A percentile compares a stretch with the other conserved stretches of the same genome.
phyloP scores from a whole-genome alignment of 1,140 invertebrate species.

The Hyles euphorbiae region DNA sequence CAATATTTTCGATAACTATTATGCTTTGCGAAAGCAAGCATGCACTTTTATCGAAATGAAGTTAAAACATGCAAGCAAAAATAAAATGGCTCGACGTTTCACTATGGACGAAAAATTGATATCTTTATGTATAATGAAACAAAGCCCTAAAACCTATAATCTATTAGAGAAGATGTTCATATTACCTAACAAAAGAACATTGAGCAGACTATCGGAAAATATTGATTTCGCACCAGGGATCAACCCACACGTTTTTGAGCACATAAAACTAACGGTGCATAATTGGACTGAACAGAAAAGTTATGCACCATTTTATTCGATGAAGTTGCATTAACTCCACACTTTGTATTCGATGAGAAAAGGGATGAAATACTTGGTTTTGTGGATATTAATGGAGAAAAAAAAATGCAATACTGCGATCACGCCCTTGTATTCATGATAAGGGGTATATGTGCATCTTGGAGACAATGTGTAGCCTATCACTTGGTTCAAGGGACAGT shows the following conservation, averaged over 20 bases:
- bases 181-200: slow-evolving; percentile 21
- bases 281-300: slow-evolving; percentile 12
- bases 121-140: slow-evolving; percentile 13
- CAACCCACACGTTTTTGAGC: slow-evolving; percentile 1
- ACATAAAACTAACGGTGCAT: background rate
- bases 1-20: no score
- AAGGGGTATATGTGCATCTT: slow-evolving; percentile 15
- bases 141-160: slow-evolving; percentile 32
- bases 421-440: slow-evolving; percentile 2
- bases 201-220: slow-evolving; percentile 12
- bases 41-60: no score
- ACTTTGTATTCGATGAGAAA: slow-evolving; percentile 9
- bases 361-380: slow-evolving; percentile 13
- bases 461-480: slow-evolving; percentile 15
- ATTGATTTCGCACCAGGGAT: background rate
- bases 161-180: slow-evolving; percentile 22
- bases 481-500: slow-evolving; percentile 20
- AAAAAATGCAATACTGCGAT: slow-evolving; percentile 12
- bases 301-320: slow-evolving; percentile 14
- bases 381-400: slow-evolving; percentile 13
- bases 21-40: no score
- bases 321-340: slow-evolving; percentile 15
- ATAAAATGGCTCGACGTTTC: no score
- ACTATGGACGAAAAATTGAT: no score
- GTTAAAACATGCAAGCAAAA: no score